Evolutionary conservation across 2,797 vertebrate species (phyloP).

Genomic region (Sciaenops ocellatus): DNA sequence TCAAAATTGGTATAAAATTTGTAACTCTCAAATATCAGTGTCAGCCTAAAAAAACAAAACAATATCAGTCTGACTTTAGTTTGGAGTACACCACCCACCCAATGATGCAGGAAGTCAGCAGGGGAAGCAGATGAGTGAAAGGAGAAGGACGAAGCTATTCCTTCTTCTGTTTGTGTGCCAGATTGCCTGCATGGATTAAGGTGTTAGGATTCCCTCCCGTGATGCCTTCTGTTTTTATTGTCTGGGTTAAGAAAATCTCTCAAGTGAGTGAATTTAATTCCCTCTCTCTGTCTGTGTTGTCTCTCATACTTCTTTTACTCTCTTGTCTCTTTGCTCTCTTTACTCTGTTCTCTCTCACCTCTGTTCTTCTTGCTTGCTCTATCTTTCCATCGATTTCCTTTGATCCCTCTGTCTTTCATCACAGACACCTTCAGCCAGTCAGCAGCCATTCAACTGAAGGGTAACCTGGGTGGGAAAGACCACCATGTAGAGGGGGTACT

Average conservation of each 20-base stretch:
- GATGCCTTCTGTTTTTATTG: slow-evolving; percentile 56
- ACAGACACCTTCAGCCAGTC: slow-evolving; percentile 63
- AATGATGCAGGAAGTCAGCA: slow-evolving; percentile 15
- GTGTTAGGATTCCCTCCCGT: slow-evolving; percentile 43
- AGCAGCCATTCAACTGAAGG: slow-evolving; percentile 68
- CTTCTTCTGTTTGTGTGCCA: slow-evolving; percentile 28
- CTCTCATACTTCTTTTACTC: slow-evolving; percentile 3
- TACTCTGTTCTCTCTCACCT: slow-evolving; percentile 26
- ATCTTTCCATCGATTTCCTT: slow-evolving; percentile 16
- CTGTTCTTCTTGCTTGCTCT: slow-evolving; percentile 9
- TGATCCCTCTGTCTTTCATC: slow-evolving; percentile 32
- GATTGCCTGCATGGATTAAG: slow-evolving; percentile 53
- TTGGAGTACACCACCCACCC: neutral
- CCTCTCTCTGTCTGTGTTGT: slow-evolving; percentile 35
- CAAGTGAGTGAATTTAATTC: slow-evolving; percentile 56
- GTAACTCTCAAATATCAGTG: neutral
- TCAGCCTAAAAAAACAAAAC: neutral
- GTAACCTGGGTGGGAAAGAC: slow-evolving; percentile 35
- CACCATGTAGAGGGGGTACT: slow-evolving; percentile 21
- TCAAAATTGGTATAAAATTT: neutral
- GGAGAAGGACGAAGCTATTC: neutral
- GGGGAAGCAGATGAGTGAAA: slow-evolving; percentile 5
- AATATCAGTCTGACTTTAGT: neutral
- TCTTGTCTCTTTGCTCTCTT: slow-evolving; percentile 13
- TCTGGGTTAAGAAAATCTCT: slow-evolving; percentile 57